phyloP scores from a whole-genome alignment of 2,113 vertebrate species.

The Prolemur simus region DNA sequence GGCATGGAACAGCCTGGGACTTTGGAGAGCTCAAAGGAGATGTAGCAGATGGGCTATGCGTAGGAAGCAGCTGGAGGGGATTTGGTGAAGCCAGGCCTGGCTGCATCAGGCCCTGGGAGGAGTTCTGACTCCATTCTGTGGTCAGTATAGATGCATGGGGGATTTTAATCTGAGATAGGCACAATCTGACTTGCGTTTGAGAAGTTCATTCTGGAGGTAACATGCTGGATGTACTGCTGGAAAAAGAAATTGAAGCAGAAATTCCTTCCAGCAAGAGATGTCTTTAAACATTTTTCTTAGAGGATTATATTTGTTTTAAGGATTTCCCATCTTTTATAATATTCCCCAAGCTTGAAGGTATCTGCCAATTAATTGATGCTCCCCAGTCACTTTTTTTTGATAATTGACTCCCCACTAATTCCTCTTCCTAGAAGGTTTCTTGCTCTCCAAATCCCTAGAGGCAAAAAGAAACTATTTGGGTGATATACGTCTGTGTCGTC shows the following conservation, averaged over 20 bases:
- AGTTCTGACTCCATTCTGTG: neutral
- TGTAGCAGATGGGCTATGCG: neutral
- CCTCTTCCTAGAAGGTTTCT: neutral
- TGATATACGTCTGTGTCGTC: neutral
- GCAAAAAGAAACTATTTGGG: neutral
- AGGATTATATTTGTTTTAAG: neutral
- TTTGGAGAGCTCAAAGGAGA: neutral
- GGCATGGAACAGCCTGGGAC: neutral
- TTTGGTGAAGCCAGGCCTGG: neutral
- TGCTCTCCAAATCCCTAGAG: neutral
- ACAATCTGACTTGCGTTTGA: neutral
- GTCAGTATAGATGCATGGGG: neutral
- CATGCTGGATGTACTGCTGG: accelerated
- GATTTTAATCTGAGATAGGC: neutral
- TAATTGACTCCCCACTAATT: neutral
- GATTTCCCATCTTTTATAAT: neutral
- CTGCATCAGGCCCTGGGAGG: neutral
- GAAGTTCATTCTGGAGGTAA: neutral
- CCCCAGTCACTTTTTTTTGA: neutral
- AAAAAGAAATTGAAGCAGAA: neutral
- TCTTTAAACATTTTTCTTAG: neutral
- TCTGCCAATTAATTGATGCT: neutral
- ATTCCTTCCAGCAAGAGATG: neutral
- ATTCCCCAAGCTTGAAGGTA: neutral
- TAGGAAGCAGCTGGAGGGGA: neutral